A percentile compares a stretch with the other conserved stretches of the same genome.
phyloP scores from a whole-genome alignment of 2,797 vertebrate genomes.

The Anguilla obscura region DNA sequence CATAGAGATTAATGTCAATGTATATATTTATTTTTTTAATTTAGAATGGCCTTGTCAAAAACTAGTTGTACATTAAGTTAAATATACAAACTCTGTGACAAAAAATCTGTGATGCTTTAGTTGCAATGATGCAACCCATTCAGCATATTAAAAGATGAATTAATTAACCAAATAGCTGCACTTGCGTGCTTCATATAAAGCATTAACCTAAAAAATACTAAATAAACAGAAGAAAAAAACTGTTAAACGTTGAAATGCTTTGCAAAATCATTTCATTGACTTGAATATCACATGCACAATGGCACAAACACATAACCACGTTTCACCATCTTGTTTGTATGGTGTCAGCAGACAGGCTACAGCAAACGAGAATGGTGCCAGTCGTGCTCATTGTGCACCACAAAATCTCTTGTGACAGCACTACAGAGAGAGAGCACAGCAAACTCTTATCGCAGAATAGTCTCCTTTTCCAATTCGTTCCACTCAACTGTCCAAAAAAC shows the following conservation, averaged over 20 bases:
- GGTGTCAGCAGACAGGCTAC: background rate
- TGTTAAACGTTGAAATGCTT: background rate
- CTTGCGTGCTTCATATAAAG: constrained; percentile 23
- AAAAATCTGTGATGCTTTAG: background rate
- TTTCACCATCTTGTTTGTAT: constrained; percentile 1
- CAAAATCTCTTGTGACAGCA: background rate
- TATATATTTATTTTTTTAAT: background rate
- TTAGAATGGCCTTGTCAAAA: background rate
- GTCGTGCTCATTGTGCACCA: background rate
- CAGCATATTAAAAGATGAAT: constrained; percentile 2
- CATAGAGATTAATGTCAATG: background rate
- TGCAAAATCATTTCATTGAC: background rate
- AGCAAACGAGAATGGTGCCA: background rate
- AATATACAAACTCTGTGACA: background rate
- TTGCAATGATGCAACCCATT: background rate
- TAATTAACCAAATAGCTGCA: constrained; percentile 15
- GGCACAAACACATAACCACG: background rate
- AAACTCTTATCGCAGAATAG: background rate
- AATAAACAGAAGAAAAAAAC: background rate
- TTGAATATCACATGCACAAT: background rate
- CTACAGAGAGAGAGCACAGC: background rate
- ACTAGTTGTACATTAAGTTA: background rate
- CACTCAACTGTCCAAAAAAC: background rate
- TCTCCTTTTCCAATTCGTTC: background rate
- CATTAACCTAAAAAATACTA: constrained; percentile 3